Percentiles rank a stretch among this genome's conserved stretches.
Evolutionary conservation across 1,140 invertebrate species (phyloP).

Genomic region (Cydia amplana): DNA sequence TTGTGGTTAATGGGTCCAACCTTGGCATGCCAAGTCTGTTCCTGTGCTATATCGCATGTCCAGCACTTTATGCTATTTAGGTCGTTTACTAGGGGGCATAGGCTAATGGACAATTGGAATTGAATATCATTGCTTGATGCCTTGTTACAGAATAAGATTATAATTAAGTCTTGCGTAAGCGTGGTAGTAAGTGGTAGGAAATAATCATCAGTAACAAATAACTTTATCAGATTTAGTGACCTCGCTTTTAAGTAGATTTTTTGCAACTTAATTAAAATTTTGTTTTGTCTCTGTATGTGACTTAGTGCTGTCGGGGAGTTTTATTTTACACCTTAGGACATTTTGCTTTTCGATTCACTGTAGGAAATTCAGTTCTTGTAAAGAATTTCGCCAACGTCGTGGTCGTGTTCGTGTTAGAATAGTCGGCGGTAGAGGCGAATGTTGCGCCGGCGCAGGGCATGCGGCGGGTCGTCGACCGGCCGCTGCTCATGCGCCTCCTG

Average conservation of each 20-base stretch:
- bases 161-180: conserved; percentile 22
- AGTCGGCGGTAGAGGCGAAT: conserved; percentile 62
- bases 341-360: not conserved
- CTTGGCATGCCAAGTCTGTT: conserved; percentile 72
- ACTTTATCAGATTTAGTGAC: conserved; percentile 13
- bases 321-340: not conserved
- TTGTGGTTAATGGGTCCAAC: conserved; percentile 74
- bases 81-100: conserved; percentile 44
- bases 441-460: conserved; percentile 70
- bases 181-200: conserved; percentile 30
- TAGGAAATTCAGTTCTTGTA: not conserved
- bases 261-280: conserved; percentile 9
- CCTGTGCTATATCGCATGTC: conserved; percentile 66
- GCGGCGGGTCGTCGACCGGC: conserved; percentile 73
- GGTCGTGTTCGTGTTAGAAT: conserved; percentile 59
- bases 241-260: not conserved
- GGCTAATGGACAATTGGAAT: conserved; percentile 46
- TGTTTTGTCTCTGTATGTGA: not conserved
- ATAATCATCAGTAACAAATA: conserved; percentile 20
- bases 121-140: conserved; percentile 23
- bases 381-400: conserved; percentile 52
- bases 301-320: not conserved
- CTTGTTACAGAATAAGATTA: conserved; percentile 15
- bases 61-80: conserved; percentile 57
- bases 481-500: conserved; percentile 69